Percentiles rank a stretch among this genome's conserved stretches.
Conservation (phyloP, 2,888 invertebrate genomes). For the Limnephilus rhombicus region DNA sequence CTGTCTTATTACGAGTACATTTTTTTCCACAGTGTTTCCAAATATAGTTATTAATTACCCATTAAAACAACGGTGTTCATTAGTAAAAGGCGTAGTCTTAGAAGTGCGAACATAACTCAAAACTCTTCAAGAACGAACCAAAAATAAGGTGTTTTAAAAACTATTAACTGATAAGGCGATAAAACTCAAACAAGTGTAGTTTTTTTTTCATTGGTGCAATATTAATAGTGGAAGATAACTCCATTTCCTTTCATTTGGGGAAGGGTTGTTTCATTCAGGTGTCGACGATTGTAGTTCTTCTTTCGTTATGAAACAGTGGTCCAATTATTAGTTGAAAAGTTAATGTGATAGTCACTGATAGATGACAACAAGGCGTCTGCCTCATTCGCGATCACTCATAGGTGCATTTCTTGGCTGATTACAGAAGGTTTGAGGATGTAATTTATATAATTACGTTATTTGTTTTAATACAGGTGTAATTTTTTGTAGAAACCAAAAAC, state of each 20-base stretch:
- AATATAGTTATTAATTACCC: constrained; percentile 8
- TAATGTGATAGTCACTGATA: neutral
- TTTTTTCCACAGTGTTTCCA: neutral
- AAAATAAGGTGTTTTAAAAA: neutral
- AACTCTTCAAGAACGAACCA: neutral
- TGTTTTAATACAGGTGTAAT: neutral
- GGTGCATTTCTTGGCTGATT: neutral
- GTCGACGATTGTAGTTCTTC: neutral
- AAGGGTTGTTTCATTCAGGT: neutral
- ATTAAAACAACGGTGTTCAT: neutral
- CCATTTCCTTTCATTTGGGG: neutral
- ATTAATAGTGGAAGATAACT: neutral
- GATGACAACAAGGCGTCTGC: neutral
- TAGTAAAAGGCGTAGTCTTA: neutral
- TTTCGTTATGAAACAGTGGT: neutral
- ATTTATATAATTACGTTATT: neutral
- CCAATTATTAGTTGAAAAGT: neutral
- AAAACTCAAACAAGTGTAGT: neutral
- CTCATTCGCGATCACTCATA: neutral
- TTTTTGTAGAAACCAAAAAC: too few relatives aligned
- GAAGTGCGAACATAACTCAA: neutral
- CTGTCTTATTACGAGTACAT: neutral
- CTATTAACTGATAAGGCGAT: neutral
- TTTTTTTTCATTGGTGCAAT: neutral
- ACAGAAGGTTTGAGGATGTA: neutral